Evolutionary conservation across 2,888 invertebrate species (phyloP).

Genomic region (Anagyrus pseudococci): DNA sequence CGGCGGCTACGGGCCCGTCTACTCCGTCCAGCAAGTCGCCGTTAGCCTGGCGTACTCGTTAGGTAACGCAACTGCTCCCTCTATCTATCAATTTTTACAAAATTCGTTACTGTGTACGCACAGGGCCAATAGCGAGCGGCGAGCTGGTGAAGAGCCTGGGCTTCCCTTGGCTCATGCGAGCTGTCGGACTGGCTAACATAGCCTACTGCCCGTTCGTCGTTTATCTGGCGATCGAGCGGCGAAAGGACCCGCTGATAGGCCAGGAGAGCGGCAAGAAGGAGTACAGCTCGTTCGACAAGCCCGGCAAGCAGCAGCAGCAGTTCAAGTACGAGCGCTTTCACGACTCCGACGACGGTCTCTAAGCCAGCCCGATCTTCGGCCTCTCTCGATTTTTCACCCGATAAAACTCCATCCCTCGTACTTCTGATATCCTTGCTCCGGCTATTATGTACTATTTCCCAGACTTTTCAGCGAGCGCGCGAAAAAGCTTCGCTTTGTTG

Average conservation of each 20-base stretch:
- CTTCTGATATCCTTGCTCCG: too few relatives aligned
- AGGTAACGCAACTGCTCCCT: too few relatives aligned
- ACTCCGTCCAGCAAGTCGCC: constrained; percentile 82
- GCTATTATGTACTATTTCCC: too few relatives aligned
- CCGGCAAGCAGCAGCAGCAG: constrained; percentile 18
- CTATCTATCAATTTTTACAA: too few relatives aligned
- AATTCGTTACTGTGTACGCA: background rate
- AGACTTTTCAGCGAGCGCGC: too few relatives aligned
- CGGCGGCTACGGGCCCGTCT: constrained; percentile 79
- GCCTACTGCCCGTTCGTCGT: constrained; percentile 73
- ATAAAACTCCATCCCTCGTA: too few relatives aligned
- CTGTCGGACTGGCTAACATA: constrained; percentile 74
- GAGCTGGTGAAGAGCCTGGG: constrained; percentile 74
- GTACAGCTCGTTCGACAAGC: constrained; percentile 49
- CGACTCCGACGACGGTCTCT: constrained; percentile 56
- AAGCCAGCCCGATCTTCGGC: background rate
- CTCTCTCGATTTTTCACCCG: background rate
- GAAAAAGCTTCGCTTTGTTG: too few relatives aligned
- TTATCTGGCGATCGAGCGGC: constrained; percentile 56
- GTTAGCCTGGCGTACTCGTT: constrained; percentile 82
- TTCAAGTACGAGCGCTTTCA: constrained; percentile 52
- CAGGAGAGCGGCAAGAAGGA: constrained; percentile 45
- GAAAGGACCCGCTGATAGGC: background rate
- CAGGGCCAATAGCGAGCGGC: constrained; percentile 80
- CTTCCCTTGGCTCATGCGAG: constrained; percentile 77